phyloP scores from a whole-genome alignment of 2,797 vertebrate species.

The Xyrichtys novacula region DNA sequence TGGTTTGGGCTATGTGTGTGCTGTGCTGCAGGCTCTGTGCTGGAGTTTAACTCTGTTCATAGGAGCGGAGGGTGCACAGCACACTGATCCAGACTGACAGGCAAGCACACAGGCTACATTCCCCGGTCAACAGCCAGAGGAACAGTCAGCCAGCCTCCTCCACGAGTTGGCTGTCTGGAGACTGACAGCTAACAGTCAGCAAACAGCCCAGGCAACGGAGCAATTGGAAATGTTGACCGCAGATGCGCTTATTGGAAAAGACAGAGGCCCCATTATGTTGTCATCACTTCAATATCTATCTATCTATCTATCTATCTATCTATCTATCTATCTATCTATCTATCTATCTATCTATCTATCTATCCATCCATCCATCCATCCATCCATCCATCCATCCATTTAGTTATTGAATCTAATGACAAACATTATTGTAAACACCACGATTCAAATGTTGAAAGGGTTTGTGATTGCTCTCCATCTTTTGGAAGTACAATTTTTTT shows the following conservation, averaged over 20 bases:
- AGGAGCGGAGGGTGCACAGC: conserved; percentile 51
- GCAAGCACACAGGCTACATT: conserved; percentile 53
- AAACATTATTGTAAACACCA: too few relatives aligned
- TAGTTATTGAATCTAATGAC: too few relatives aligned
- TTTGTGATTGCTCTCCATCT: too few relatives aligned
- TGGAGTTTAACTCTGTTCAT: conserved; percentile 69
- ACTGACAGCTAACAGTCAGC: conserved; percentile 31
- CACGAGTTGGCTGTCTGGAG: conserved; percentile 16
- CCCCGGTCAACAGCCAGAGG: conserved; percentile 51
- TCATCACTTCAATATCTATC: not conserved
- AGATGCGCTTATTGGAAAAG: not conserved
- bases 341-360: too few relatives aligned
- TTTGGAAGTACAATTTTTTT: too few relatives aligned
- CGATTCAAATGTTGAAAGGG: too few relatives aligned
- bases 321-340: too few relatives aligned
- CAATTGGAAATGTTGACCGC: not conserved
- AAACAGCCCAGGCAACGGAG: conserved; percentile 3
- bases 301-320: too few relatives aligned
- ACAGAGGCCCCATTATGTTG: not conserved
- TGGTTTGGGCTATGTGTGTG: conserved; percentile 38
- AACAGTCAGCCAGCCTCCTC: conserved; percentile 57
- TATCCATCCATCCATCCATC: too few relatives aligned
- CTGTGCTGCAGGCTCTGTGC: conserved; percentile 54
- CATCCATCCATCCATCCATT: too few relatives aligned
- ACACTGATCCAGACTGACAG: conserved; percentile 74